Percentiles rank a stretch among this genome's conserved stretches.
Conservation (phyloP, 53 echinoderm and acorn worm species). For the Henricia sp. region DNA sequence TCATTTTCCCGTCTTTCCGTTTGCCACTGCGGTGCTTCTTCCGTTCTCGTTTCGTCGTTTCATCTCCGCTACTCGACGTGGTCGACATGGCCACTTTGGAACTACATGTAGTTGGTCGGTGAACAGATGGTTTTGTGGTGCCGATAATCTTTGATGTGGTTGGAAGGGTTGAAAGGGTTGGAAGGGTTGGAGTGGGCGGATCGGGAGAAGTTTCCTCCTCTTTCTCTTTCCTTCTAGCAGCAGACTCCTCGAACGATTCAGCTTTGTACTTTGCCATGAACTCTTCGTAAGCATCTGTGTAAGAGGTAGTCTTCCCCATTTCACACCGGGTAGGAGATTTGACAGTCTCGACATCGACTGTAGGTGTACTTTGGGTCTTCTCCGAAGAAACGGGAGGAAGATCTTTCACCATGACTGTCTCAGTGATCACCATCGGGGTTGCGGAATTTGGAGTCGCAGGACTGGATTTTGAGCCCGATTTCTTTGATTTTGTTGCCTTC, state of each 20-base stretch:
- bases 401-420: conserved; percentile 86
- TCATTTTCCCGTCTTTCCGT: conserved; percentile 65
- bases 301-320: conserved; percentile 30
- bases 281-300: conserved; percentile 68
- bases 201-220: conserved; percentile 5
- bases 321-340: conserved; percentile 55
- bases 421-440: conserved; percentile 87
- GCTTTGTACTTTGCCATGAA: conserved; percentile 71
- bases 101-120: conserved; percentile 21
- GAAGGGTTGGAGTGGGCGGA: neutral
- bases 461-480: conserved; percentile 66
- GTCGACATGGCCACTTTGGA: conserved; percentile 44
- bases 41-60: conserved; percentile 72
- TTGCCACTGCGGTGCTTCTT: conserved; percentile 85
- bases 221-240: conserved; percentile 51
- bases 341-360: conserved; percentile 73
- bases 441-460: conserved; percentile 61
- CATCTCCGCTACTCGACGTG: conserved; percentile 52
- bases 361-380: conserved; percentile 42
- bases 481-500: conserved; percentile 72
- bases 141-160: conserved; percentile 9
- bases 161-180: neutral
- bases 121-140: conserved; percentile 25
- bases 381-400: conserved; percentile 71
- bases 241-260: conserved; percentile 1